Base-by-base conservation (phyloP, 2,113 vertebrate genomes). In the Phasianus colchicus region DNA sequence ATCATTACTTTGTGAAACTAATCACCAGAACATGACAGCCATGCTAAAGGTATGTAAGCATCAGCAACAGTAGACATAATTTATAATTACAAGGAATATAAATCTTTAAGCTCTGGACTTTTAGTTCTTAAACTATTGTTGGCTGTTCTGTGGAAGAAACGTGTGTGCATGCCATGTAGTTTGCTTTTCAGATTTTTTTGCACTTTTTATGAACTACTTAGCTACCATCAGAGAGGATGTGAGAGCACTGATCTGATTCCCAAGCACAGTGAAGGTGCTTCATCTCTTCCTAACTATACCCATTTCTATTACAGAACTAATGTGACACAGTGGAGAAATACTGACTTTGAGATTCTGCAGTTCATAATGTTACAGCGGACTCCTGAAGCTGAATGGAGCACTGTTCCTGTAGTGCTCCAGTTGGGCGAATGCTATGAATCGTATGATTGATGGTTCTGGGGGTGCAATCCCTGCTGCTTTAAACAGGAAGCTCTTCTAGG, bases 401-500 rank as follows among this genome's bases (percentile, higher is more conserved):
- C 83, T 63, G 45, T 90, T 86, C 63, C 86, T 94, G 75, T 45
- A 77, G 29, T 21, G 47, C 87, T 83, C 22, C 65, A 86, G 67
- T 70, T 2, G 3, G 74, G 79, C 58, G 87, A 69, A 40, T 82
- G 61, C 5, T 66, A 6, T 36, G 84, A 73, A 47, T 64, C 2
- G 3, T 61, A 34, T 88, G 90, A 93, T 8, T 83, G 86, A 95
- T 92, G 84, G 82, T 92, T 86, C 87, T 76, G 1, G 2, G 73
- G 57, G 65, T 86, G 85, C 52, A 69, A 24, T 91, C 85, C 80
- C 79, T 52, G 83, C 91, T 91, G 88, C 13, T 94, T 92, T 94
- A 88, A 95, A 95, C 95, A 95, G 96, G 96, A 96, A 96, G 43
- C 61, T 92, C 72, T 92, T 81, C 82, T 93, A 92, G 43, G 67